Evolutionary conservation across 1,140 invertebrate genomes (phyloP), one percentile per base, ranked within the genome.

Genomic region (Drosophila ironensis): DNA sequence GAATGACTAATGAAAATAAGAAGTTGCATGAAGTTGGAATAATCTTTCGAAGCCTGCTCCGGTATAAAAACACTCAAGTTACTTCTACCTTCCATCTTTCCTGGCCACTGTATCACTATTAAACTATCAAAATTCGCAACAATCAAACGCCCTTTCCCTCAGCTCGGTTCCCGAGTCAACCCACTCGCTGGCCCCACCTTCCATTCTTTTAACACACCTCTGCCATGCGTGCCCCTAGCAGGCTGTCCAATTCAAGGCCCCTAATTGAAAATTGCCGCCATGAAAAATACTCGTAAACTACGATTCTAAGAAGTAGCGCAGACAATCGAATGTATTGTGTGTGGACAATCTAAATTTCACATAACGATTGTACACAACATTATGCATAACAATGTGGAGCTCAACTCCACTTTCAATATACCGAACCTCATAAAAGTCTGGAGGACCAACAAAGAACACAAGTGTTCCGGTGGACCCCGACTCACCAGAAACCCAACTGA

Each of bases 301-400:
- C 37, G 67, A 53, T 82, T 84, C 77, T 73, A 73, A 73, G 78
- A 82, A 82, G 75, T 56, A 44, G 72, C 68, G 25, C 69, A 60
- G 69, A 84, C 78, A 82, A 73, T 77, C 77, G 61, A 84, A 64
- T 52, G 77, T 67, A 53, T 68, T 72, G 68, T 77, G 22, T 57
- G 44, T 42, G 64, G 42, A 69, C 25, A 37, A 71, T 70, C 61
- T 70, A 71, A 71, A 71, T 71, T 71, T 82, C 78, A 72, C 61
- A 84, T 84, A 84, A 81, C 72, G 64, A 81, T 84, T 77, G 78
- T 77, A 63, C 78, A n/a, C n/a, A n/a, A n/a, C n/a, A 84, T 84
- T 82, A 84, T 82, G 77, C 77, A 82, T 82, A 76, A 82, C 78
- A 82, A 82, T 84, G 73, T 77, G 53, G 63, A 70, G 73, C 78